Evolutionary conservation across 1,140 invertebrate species (phyloP).

Genomic region (Brachionus plicatilis): DNA sequence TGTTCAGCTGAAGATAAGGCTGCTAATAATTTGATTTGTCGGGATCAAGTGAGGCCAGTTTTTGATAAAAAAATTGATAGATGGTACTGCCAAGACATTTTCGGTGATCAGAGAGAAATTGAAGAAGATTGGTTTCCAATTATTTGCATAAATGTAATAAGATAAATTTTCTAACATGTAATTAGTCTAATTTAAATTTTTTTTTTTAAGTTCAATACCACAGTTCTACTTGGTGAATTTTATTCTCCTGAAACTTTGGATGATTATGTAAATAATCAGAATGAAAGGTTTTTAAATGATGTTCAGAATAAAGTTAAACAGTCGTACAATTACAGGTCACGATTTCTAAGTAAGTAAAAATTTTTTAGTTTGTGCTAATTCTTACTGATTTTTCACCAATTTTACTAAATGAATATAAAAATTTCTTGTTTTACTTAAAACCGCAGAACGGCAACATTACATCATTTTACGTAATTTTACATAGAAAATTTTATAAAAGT

Average conservation of each 20-base stretch:
- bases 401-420: too few species aligned
- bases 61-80: neutral
- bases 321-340: neutral
- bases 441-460: too few species aligned
- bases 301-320: neutral
- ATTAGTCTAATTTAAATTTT: neutral
- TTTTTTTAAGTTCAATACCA: conserved; percentile 28
- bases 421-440: too few species aligned
- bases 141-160: conserved; percentile 16
- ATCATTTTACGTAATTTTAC: too few species aligned
- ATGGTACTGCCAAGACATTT: conserved; percentile 2
- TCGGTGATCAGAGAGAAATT: neutral
- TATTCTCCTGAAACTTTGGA: neutral
- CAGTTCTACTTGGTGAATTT: conserved; percentile 28
- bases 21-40: neutral
- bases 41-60: neutral
- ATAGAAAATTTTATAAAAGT: too few species aligned
- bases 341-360: neutral
- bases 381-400: too few species aligned
- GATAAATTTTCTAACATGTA: neutral
- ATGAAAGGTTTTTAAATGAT: conserved; percentile 1
- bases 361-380: neutral
- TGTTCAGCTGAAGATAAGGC: neutral
- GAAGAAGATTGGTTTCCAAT: conserved; percentile 35
- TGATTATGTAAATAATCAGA: neutral